Conservation (phyloP, 2,888 invertebrate genomes). For the Penaeus monodon region DNA sequence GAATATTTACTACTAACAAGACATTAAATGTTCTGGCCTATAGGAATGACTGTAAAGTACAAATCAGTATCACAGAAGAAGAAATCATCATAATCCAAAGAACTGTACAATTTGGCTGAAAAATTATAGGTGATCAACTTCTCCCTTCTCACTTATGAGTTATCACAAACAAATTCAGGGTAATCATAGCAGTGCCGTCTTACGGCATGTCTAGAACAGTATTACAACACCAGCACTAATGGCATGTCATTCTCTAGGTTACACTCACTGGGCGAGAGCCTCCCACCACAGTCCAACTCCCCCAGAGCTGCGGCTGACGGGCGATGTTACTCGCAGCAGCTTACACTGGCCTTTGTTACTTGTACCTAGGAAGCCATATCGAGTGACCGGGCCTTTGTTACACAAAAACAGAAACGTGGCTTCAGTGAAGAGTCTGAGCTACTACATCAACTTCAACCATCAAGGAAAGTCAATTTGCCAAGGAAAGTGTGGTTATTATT, state of each 20-base stretch:
- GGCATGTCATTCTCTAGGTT: constrained; percentile 25
- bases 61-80: too few relatives aligned
- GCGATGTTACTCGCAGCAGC: constrained; percentile 56
- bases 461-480: constrained; percentile 3
- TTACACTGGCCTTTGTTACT: constrained; percentile 59
- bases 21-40: too few relatives aligned
- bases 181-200: constrained; percentile 27
- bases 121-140: background rate
- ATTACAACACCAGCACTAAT: constrained; percentile 37
- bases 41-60: too few relatives aligned
- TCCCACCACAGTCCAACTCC: constrained; percentile 60
- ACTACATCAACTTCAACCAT: constrained; percentile 11
- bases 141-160: background rate
- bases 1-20: too few relatives aligned
- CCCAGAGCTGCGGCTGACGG: constrained; percentile 59
- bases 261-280: constrained; percentile 62
- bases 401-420: constrained; percentile 26
- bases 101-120: background rate
- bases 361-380: constrained; percentile 58
- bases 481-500: too few relatives aligned
- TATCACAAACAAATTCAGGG: constrained; percentile 12
- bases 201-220: constrained; percentile 19
- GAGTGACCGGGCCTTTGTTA: constrained; percentile 47
- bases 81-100: too few relatives aligned
- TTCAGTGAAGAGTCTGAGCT: constrained; percentile 16